These are phyloP conservation scores for Odontamblyopus lacepedii DNA, from an alignment of 2,797 vertebrate genomes.

Conservation along the genomic window DNA sequence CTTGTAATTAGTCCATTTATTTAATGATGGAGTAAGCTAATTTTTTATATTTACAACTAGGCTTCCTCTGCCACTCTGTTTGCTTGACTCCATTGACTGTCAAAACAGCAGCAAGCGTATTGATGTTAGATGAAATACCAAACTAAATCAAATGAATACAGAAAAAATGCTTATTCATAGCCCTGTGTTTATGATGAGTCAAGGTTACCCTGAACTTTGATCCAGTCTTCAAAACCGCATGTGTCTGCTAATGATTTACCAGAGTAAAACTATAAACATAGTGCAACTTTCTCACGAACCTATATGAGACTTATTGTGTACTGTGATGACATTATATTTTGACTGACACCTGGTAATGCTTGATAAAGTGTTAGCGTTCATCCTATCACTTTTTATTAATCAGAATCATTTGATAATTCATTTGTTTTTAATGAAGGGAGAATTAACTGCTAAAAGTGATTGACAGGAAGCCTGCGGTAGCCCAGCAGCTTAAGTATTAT, in stretches of 20 bases:
- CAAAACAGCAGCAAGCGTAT: not conserved
- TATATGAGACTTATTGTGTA: not conserved
- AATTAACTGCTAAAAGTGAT: slow-evolving; percentile 54
- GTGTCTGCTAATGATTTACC: slow-evolving; percentile 55
- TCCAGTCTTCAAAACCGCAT: slow-evolving; percentile 1
- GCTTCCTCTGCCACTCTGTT: not conserved
- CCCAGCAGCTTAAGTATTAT: slow-evolving; percentile 29
- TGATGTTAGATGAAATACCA: not conserved
- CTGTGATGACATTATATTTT: slow-evolving; percentile 8
- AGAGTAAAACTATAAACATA: not conserved
- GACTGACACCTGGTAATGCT: slow-evolving; percentile 47
- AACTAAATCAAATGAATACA: not conserved
- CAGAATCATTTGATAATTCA: slow-evolving; percentile 50
- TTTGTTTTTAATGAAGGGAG: slow-evolving; percentile 56
- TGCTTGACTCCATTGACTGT: not conserved
- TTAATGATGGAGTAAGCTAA: too few species aligned
- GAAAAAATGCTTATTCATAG: slow-evolving; percentile 2
- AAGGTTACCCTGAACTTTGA: slow-evolving; percentile 44
- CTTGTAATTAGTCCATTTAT: too few species aligned
- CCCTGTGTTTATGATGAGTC: slow-evolving; percentile 26
- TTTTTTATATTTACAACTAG: too few species aligned
- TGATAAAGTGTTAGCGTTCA: slow-evolving; percentile 31
- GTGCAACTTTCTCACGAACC: not conserved
- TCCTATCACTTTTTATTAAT: slow-evolving; percentile 33
- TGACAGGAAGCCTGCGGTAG: slow-evolving; percentile 41